Percentiles rank a stretch among this genome's conserved stretches.
These are phyloP conservation scores for Fulica atra DNA, from an alignment of 2,113 vertebrate species.

Conservation along the genomic window DNA sequence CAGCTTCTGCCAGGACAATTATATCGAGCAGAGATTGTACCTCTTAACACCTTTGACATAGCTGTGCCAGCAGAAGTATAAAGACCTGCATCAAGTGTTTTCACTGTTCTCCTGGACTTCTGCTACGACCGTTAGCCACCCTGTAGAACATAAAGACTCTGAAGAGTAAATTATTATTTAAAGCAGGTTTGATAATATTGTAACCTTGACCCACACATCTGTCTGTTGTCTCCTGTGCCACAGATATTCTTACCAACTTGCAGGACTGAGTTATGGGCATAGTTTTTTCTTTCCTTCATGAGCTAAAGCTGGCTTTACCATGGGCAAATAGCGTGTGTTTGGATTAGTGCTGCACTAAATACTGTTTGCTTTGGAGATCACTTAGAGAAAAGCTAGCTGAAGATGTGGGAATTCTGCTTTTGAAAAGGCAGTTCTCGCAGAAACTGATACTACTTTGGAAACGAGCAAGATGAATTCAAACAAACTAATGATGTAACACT, in stretches of 20 bases:
- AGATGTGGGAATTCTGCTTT: constrained; percentile 66
- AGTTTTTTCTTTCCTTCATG: neutral
- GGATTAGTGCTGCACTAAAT: constrained; percentile 65
- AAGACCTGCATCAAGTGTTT: neutral
- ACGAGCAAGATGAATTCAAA: constrained; percentile 42
- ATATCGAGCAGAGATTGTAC: neutral
- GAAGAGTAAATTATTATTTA: neutral
- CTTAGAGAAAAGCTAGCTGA: constrained; percentile 55
- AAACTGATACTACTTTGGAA: constrained; percentile 54
- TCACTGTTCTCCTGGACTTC: neutral
- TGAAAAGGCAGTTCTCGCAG: constrained; percentile 62
- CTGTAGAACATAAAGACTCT: neutral
- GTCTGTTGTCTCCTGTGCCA: neutral
- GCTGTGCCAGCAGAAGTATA: neutral
- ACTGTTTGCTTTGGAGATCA: constrained; percentile 69
- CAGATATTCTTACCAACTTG: neutral
- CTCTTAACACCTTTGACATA: neutral
- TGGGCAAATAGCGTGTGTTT: constrained; percentile 63
- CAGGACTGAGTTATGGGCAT: neutral
- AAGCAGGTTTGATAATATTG: neutral
- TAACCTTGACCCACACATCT: neutral
- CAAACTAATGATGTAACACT: constrained; percentile 45
- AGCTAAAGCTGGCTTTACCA: constrained; percentile 63
- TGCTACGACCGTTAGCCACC: neutral
- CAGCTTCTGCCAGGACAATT: constrained; percentile 35